Base-by-base conservation (phyloP, 2,113 vertebrate species). In the Maccullochella peelii region DNA sequence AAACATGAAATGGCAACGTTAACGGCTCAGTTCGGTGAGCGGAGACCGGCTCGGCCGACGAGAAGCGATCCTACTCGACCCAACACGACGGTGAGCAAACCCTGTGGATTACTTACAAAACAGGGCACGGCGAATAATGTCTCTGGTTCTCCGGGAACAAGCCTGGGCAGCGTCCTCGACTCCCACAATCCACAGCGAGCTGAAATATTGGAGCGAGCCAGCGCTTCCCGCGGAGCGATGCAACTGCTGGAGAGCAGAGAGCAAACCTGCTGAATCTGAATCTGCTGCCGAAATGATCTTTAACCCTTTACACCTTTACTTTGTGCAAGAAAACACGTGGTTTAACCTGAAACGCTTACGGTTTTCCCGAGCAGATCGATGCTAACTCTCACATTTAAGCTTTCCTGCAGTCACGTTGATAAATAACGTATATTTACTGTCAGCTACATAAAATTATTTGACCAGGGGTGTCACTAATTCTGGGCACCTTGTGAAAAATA, bases 161-260 rank as follows among this genome's bases (percentile, higher is more conserved):
- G 92, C 84, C 92, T 90, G 86, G 88, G 87, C 90, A 94, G 83
- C 40, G 88, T 94, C 93, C 87, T 90, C 83, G 83, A 90, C 91
- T 94, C 95, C 95, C 95, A 96, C 90, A 95, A 96, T 95, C 90
- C 95, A 94, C 93, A 91, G 94, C 94, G 93, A 89, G 83, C 6
- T 52, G 73, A 75, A 72, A 76, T 83, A 89, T 72, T 83, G 80
- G 63, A 52, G 87, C 50, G 79, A 86, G 87, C 78, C 82, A 83
- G 87, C 71, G 88, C 82, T 88, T 90, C 86, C 90, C 82, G 88
- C 86, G 59, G 88, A 89, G 87, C 84, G 78, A 77, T 57, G 65
- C 44, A 9, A 11, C 58, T 61, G 74, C 67, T 23, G 75, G 87
- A 73, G 84, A 49, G 80, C 82, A 25, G 72, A 57, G 78, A 66